Percentiles rank a stretch among this genome's conserved stretches.
These are phyloP conservation scores for Lamellibrachia luymesi DNA, from an alignment of 1,140 invertebrate genomes.

Conservation along the genomic window DNA sequence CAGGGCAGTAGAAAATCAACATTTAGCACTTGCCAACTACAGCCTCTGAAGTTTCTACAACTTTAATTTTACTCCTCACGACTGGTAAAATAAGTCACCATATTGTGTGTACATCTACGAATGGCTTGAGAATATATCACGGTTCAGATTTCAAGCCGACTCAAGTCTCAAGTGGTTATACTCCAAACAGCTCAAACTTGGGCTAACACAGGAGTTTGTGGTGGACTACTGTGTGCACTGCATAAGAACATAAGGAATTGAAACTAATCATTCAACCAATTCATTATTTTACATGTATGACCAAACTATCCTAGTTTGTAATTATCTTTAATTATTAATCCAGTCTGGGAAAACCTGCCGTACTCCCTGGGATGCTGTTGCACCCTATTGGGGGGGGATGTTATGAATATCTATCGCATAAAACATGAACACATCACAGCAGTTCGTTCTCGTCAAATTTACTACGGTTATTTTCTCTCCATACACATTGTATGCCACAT, in stretches of 20 bases:
- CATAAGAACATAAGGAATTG: background rate
- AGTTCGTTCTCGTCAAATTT: background rate
- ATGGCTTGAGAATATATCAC: background rate
- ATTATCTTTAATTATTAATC: background rate
- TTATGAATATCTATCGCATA: background rate
- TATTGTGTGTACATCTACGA: background rate
- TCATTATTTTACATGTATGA: background rate
- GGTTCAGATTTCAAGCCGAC: no score
- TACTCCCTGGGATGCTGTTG: background rate
- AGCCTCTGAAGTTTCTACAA: background rate
- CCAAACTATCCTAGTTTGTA: background rate
- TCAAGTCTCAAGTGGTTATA: no score
- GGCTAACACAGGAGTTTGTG: no score
- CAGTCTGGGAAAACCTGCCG: background rate
- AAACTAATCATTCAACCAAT: background rate
- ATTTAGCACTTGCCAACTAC: background rate
- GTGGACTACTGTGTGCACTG: background rate
- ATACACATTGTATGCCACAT: background rate
- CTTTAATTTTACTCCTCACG: background rate
- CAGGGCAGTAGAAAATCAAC: background rate
- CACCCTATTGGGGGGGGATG: background rate
- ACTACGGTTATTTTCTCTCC: background rate
- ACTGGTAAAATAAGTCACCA: background rate
- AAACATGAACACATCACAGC: conserved; percentile 4
- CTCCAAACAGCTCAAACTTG: no score